Conservation (phyloP, 2,797 vertebrate genomes). For the Rousettus madagascariensis region DNA sequence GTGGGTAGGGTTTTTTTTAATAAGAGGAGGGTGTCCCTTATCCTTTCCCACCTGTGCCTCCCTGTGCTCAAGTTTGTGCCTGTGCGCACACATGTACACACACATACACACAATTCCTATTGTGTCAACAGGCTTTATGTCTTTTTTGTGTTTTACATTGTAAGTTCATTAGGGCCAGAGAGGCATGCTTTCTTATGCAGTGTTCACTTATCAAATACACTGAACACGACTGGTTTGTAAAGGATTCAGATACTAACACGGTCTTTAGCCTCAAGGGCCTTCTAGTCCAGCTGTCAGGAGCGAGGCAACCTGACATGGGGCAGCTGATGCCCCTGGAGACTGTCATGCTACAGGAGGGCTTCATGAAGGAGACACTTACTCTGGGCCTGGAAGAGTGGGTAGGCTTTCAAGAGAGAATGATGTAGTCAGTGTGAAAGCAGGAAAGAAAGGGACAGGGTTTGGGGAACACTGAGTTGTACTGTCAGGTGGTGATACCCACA, state of each 20-base stretch:
- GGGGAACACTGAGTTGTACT: neutral
- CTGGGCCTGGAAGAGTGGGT: neutral
- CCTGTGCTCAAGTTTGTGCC: neutral
- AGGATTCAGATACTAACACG: neutral
- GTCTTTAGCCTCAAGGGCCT: neutral
- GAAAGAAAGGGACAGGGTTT: neutral
- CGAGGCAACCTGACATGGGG: neutral
- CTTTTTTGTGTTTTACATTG: neutral
- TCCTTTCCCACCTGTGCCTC: neutral
- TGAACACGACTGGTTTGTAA: neutral
- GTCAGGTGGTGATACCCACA: neutral
- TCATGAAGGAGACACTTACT: neutral
- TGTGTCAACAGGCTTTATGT: neutral
- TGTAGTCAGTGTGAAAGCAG: neutral
- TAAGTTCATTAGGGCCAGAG: neutral
- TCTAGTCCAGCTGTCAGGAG: neutral
- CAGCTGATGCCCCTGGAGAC: neutral
- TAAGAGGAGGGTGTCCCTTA: neutral
- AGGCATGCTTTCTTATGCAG: neutral
- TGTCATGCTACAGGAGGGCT: neutral
- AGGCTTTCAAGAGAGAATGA: neutral
- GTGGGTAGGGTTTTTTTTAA: neutral
- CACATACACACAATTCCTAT: neutral
- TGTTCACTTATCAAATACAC: neutral
- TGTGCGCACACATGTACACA: too few relatives aligned